A percentile compares a stretch with the other conserved stretches of the same genome.
phyloP scores from a whole-genome alignment of 2,113 vertebrate genomes.

The Colossoma macropomum region DNA sequence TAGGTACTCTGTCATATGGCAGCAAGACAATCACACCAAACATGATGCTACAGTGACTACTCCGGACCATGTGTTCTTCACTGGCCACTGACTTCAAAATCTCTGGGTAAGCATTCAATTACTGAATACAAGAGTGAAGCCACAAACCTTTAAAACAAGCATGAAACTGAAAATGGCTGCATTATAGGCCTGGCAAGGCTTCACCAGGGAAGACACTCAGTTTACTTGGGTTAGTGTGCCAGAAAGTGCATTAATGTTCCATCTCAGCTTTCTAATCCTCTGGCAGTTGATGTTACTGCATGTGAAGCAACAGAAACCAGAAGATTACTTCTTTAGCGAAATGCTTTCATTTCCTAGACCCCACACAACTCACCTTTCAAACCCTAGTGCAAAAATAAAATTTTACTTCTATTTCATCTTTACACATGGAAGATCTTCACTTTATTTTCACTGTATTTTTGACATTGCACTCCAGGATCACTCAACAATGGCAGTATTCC shows the following conservation, averaged over 20 bases:
- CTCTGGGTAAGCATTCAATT: too few relatives aligned
- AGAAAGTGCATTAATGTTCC: background rate
- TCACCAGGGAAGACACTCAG: background rate
- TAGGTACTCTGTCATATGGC: too few relatives aligned
- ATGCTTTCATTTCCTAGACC: background rate
- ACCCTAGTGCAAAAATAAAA: background rate
- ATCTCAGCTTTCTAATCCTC: background rate
- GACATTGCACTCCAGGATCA: constrained; percentile 18
- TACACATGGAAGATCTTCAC: background rate
- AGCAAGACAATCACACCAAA: too few relatives aligned
- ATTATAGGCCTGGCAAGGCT: background rate
- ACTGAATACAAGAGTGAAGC: too few relatives aligned
- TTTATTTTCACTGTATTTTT: background rate
- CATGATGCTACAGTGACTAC: too few relatives aligned
- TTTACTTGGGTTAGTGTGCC: background rate
- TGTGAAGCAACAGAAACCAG: background rate
- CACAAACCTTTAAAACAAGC: too few relatives aligned
- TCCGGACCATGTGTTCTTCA: too few relatives aligned
- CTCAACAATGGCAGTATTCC: constrained; percentile 33
- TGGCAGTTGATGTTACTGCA: background rate
- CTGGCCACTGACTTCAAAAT: too few relatives aligned
- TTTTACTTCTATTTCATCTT: background rate
- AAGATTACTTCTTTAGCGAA: background rate
- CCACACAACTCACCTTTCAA: background rate
- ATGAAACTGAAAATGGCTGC: background rate